Percentiles rank a stretch among this genome's conserved stretches.
Conservation (phyloP, 2,113 vertebrate genomes). For the Morphnarchus princeps region DNA sequence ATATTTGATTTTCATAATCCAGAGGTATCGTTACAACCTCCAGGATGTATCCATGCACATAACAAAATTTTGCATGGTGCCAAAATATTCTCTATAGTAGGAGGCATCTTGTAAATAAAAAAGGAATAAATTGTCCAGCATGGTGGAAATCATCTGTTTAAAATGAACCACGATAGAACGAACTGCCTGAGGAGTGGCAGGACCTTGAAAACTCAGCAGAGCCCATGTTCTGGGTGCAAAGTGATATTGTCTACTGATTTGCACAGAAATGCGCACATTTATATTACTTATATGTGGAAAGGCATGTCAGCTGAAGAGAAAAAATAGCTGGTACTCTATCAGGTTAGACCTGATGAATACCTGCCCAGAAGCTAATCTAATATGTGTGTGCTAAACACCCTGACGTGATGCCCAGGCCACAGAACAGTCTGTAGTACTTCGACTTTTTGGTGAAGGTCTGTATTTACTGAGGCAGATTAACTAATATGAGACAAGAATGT, state of each 20-base stretch:
- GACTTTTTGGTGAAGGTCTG: neutral
- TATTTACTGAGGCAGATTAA: neutral
- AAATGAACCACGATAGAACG: neutral
- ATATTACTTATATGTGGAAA: neutral
- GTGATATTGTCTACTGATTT: neutral
- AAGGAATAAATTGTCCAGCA: neutral
- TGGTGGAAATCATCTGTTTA: constrained; percentile 20
- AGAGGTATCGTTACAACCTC: neutral
- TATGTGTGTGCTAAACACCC: neutral
- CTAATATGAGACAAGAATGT: neutral
- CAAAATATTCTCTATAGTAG: neutral
- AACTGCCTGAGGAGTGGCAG: neutral
- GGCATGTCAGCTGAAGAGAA: neutral
- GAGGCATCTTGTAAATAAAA: neutral
- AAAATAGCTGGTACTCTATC: neutral
- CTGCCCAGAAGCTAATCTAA: neutral
- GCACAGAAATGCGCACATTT: neutral
- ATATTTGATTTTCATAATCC: neutral
- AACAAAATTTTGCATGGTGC: neutral
- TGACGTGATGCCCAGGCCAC: neutral
- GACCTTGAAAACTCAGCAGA: neutral
- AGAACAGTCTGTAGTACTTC: neutral
- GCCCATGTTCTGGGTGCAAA: neutral
- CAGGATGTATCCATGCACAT: neutral
- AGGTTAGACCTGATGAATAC: neutral